Evolutionary conservation across 2,797 vertebrate species (phyloP), one percentile per base, ranked within the genome.

Genomic region (Lacerta agilis): DNA sequence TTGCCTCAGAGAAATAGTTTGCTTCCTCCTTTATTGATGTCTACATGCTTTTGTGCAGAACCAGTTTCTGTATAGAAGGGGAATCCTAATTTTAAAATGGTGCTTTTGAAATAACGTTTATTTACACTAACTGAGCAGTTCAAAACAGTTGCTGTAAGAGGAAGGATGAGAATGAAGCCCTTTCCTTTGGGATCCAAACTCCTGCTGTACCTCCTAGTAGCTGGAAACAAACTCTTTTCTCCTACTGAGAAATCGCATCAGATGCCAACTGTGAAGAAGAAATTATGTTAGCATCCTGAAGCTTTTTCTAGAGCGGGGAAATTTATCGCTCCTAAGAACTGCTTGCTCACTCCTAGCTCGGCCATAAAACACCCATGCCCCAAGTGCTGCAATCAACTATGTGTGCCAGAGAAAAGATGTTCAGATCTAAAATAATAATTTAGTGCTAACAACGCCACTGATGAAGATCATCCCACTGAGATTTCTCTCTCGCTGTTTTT

Each of bases 231-330:
- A n/a, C 36, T 41, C 61, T 72, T 27, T 27, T 61, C 29, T 84
- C 41, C 55, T 75, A 73, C 27, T 20, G 67, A 73, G 38, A 75
- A 64, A 79, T 45, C 5, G 15, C 66, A 64, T 79, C 69, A 61
- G 76, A 73, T 66, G 77, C 55, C 25, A 36, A 88, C 55, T 45
- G 49, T 43, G 87, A 79, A 55, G 66, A 29, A 85, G 66, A 73
- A 85, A 88, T 73, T 79, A 85, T 58, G 33, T 38, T 66, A 66
- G 73, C 41, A 49, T 84, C 27, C 87, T 88, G 67, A 73, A 81
- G 17, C 38, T 58, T 67, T 73, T 38, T 27, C 67, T 73, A 38
- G 23, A 73, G n/a, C 71, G 72, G 82, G 58, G 66, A 79, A 88
- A 79, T 80, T 61, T 80, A 49, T 36, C 83, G 75, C 27, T 84